These are phyloP conservation scores for Poecilobothrus nobilitatus DNA, from an alignment of 2,888 invertebrate species.

Conservation along the genomic window DNA sequence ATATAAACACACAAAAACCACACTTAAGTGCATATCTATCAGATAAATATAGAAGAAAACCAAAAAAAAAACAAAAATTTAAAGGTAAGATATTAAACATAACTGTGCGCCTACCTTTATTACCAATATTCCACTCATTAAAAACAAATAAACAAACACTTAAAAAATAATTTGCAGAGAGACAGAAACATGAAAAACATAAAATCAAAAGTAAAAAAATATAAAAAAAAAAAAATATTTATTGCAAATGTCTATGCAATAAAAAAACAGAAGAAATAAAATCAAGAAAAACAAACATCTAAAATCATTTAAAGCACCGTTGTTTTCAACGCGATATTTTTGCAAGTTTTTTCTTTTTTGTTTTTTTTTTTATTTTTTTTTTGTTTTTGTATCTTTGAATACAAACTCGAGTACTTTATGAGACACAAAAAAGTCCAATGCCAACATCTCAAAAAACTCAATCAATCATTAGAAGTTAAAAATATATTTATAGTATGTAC, in stretches of 20 bases:
- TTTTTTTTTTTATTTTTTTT: not conserved
- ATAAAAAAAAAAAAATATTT: not conserved
- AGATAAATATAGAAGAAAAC: too few species aligned
- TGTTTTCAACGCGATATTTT: not conserved
- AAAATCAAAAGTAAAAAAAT: not conserved
- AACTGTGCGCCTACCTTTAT: conserved; percentile 6
- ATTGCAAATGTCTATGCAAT: conserved; percentile 4
- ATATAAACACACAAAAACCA: not conserved
- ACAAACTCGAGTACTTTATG: not conserved
- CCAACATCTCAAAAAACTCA: not conserved
- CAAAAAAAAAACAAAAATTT: too few species aligned
- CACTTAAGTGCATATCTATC: not conserved
- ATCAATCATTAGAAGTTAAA: not conserved
- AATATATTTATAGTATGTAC: not conserved
- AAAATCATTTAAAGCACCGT: not conserved
- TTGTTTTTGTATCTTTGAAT: too few species aligned
- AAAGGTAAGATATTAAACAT: not conserved
- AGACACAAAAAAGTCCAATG: not conserved
- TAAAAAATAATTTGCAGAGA: not conserved
- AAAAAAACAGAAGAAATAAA: too few species aligned
- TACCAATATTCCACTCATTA: not conserved
- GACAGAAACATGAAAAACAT: not conserved
- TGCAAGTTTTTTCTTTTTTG: not conserved
- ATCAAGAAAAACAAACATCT: not conserved
- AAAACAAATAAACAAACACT: conserved; percentile 6